Base-by-base conservation (phyloP, 2,888 invertebrate genomes). In the Parthenolecanium corni region DNA sequence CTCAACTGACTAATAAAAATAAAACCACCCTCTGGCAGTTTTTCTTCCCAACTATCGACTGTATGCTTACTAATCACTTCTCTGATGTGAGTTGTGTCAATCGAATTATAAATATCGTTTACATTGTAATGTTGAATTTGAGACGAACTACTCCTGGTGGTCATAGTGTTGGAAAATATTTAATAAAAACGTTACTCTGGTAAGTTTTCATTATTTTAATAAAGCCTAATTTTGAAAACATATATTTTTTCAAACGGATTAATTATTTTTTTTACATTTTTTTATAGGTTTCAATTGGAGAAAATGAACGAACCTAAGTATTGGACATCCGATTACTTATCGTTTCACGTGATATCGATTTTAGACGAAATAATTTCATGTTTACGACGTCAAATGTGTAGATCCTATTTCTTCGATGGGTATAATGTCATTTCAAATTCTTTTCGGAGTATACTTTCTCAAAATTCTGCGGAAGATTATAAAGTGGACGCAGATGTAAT, bases 21-120 rank as follows among this genome's bases (percentile, higher is more conserved):
- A 75, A 81, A 1, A 72, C 77, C 0, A 75, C 77, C 4, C 76
- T 77, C 2, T 82, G 82, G 81, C 79, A 80, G 68, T 71, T 82
- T 2, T 78, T 81, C 74, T 74, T 77, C 0, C 72, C 80, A n/a
- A 80, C 80, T 31, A 79, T 79, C 0, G 71, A 77, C 72, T 51
- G 77, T 74, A 71, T 76, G 70, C 70, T 75, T 68, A 64, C 68
- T 64, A 70, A 71, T 64, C 72, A 74, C 68, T 74, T 74, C 66
- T 72, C 72, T 53, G 69, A 68, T 12, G 71, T 72, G 62, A 74
- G 73, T 65, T 70, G 72, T 14, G 65, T 67, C 2, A 54, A 52
- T 14, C 63, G 66, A 21, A 61, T 64, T 9, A 61, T 63, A 11
- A 70, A 70, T 12, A 69, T 68, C 31, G 67, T 73, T 36, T 69